A percentile compares a stretch with the other conserved stretches of the same genome.
Conservation (phyloP, 2,113 vertebrate species). For the Daphoenositta chrysoptera region DNA sequence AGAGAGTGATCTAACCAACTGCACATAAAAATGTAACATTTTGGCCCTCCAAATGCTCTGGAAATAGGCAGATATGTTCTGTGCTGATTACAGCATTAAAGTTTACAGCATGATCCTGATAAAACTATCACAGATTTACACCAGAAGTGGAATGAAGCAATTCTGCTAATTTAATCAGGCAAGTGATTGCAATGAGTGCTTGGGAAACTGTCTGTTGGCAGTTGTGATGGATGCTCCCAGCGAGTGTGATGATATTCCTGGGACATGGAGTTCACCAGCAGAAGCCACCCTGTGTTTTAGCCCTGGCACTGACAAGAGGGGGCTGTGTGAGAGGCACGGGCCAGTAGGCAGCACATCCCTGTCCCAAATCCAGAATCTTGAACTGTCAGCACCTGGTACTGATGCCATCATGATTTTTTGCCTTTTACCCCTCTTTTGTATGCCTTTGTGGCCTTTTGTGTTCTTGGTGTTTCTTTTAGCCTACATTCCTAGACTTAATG, state of each 20-base stretch:
- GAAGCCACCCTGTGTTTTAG: background rate
- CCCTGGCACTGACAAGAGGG: background rate
- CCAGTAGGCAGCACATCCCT: background rate
- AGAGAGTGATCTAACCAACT: background rate
- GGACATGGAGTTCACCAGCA: background rate
- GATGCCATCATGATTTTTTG: no score
- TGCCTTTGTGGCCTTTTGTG: no score
- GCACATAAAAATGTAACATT: background rate
- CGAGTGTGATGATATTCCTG: background rate
- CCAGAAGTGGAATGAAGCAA: background rate
- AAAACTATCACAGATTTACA: background rate
- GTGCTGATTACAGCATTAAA: background rate
- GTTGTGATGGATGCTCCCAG: background rate
- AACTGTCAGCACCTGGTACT: background rate
- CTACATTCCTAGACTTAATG: no score
- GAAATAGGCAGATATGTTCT: background rate
- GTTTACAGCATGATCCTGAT: background rate
- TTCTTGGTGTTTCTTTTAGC: no score
- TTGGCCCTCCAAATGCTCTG: background rate
- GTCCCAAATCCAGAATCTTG: background rate
- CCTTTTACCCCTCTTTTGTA: no score
- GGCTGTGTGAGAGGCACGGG: accelerated
- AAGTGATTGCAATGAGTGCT: background rate
- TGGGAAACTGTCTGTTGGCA: accelerated
- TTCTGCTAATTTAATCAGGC: background rate